Evolutionary conservation across 2,888 invertebrate species (phyloP).

Genomic region (Brenthis ino): DNA sequence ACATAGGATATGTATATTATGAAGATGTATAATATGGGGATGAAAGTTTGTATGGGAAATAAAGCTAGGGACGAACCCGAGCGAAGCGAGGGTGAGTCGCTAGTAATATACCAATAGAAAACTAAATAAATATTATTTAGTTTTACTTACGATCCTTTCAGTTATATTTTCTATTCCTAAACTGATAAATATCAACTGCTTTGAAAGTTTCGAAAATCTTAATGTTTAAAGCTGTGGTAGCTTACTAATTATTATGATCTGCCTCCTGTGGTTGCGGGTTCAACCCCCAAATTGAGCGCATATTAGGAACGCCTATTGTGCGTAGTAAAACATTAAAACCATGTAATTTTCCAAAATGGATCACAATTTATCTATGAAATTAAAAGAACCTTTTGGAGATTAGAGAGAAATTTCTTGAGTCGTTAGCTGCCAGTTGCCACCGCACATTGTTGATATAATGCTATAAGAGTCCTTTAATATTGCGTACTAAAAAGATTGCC

Average conservation of each 20-base stretch:
- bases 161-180: too few species aligned
- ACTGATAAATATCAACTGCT: background rate
- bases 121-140: too few species aligned
- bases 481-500: too few species aligned
- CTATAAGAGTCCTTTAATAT: too few species aligned
- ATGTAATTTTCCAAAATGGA: constrained; percentile 71
- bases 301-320: constrained; percentile 69
- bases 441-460: background rate
- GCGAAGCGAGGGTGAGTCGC: too few species aligned
- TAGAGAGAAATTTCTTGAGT: constrained; percentile 4
- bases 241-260: constrained; percentile 34
- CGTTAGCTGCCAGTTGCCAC: constrained; percentile 3
- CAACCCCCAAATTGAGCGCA: constrained; percentile 59
- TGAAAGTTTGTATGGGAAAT: too few species aligned
- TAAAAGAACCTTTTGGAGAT: constrained; percentile 38
- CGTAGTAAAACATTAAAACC: constrained; percentile 57
- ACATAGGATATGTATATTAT: too few species aligned
- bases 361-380: constrained; percentile 65
- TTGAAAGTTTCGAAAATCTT: background rate
- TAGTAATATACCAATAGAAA: background rate
- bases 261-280: constrained; percentile 54
- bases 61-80: too few species aligned
- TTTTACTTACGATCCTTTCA: too few species aligned
- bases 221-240: constrained; percentile 17
- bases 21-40: too few species aligned